Evolutionary conservation across 2,888 invertebrate genomes (phyloP), one percentile per base, ranked within the genome.

Genomic region (Dexiosoma caninum): DNA sequence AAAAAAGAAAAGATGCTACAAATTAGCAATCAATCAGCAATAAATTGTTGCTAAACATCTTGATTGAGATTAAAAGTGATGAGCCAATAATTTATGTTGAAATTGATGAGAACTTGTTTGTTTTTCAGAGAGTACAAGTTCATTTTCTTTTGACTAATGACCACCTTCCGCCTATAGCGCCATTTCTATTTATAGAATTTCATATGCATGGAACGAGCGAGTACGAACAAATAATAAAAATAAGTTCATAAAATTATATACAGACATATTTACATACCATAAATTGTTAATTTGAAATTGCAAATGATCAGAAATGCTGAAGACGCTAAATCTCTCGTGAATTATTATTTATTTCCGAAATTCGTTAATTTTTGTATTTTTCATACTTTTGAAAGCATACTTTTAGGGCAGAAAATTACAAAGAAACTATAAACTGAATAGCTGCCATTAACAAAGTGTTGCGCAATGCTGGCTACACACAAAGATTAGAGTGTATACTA

Each of bases 31-130:
- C 21, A 60, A 53, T 53, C 42, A 32, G 9, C 12, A 16, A 3
- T 16, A 53, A 30, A 35, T 62, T 62, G 72, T 53, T 72, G 62
- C 62, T 62, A 72, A 72, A 72, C 72, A 53, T 72, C 42, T 49
- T 53, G 19, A 30, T 60, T 7, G 32, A 14, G 27, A 21, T 32
- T n/a, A 12, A 6, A 10, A 19, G 6, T n/a, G 16, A 30, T n/a
- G n/a, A 10, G 44, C 23, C n/a, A 59, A 59, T 46, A 37, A 49
- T 10, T 49, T 21, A 10, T 60, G 27, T 23, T 49, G 16, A 30
- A 49, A 49, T 49, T 37, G 2, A 49, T 59, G 49, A 57, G 44
- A 44, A 23, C 5, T 46, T 4, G 12, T 57, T 35, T 16, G 49
- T 71, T 30, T 35, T 51, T 37, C 27, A 14, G 21, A 19, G 37